Evolutionary conservation across 2,797 vertebrate species (phyloP), one percentile per base, ranked within the genome.

Genomic region (Chiroxiphia lanceolata): DNA sequence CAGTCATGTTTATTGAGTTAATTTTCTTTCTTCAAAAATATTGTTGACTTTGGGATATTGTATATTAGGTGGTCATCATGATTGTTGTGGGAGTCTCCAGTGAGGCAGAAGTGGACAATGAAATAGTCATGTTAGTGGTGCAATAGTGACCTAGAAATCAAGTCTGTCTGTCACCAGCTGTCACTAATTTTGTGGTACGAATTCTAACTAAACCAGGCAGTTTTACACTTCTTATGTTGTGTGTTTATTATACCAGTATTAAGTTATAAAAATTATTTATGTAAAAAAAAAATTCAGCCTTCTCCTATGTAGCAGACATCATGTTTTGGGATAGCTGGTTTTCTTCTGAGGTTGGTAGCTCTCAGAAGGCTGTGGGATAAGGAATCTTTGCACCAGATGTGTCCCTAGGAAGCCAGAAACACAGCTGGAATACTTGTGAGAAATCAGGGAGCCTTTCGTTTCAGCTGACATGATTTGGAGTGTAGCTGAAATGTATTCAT

Each of bases 281-380:
- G 8, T n/a, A 0, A 20, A 56, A 75, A 47, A 36, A 12, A 18
- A 22, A 15, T 0, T n/a, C 23, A 33, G 1, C n/a, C 48, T 53
- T 87, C 16, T 54, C 4, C 40, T 85, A 0, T 22, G 21, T 20
- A 74, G 48, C 29, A 48, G 26, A 17, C 34, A 40, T 64, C 17
- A 7, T 68, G 19, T 71, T 86, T 47, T 81, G 26, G 16, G 21
- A 25, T 47, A 78, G 31, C 10, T 22, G 59, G 4, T 16, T 91
- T 60, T 40, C 34, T 65, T 33, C 13, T 48, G 72, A 67, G 72
- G 13, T 2, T 75, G 57, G 38, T 44, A 53, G 48, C 44, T 86
- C 42, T 71, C 45, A 53, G 77, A 68, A 83, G 26, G 21, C 18
- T 86, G 19, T 78, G n/a, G 26, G 74, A 27, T 80, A 70, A 80